Evolutionary conservation across 2,113 vertebrate genomes (phyloP).

Genomic region (rat (Rattus norvegicus)): GRCr8 NC_086034.1:53874001-53874500

Average conservation of each 20-base stretch:
- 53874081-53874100: not conserved
- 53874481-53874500: not conserved
- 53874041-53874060: not conserved
- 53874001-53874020: not conserved
- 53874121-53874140: not conserved
- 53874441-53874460: not conserved
- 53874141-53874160: not conserved
- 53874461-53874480: not conserved
- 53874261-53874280: not conserved
- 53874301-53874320: not conserved
- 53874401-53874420: not conserved
- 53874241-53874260: not conserved
- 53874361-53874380: not conserved
- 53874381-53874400: not conserved
- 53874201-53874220: not conserved
- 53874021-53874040: not conserved
- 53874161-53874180: not conserved
- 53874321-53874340: conserved; percentile 14
- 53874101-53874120: not conserved
- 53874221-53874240: not conserved
- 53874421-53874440: not conserved
- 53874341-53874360: not conserved
- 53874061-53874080: not conserved
- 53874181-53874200: conserved; percentile 1
- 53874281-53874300: not conserved